phyloP scores from a whole-genome alignment of 37 sponge, comb jelly and placozoan species.

The Beroe forskalii region DNA sequence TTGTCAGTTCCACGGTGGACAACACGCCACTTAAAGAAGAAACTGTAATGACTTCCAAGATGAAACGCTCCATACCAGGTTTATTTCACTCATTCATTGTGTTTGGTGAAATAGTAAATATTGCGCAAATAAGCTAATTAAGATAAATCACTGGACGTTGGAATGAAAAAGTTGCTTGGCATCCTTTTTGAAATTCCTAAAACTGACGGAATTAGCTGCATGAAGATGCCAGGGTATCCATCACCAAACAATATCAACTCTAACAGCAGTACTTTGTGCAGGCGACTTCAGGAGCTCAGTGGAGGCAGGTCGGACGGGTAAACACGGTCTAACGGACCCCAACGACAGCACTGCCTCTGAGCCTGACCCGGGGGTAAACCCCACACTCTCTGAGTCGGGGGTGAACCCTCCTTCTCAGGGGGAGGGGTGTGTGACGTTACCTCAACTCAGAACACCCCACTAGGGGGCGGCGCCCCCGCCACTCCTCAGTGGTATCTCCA shows the following conservation, averaged over 20 bases:
- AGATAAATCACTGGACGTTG: no score
- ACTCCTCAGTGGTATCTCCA: not conserved
- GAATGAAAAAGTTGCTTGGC: no score
- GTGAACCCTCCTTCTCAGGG: not conserved
- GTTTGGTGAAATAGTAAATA: no score
- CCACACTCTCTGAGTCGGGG: not conserved
- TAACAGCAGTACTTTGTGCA: not conserved
- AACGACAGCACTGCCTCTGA: conserved; percentile 20
- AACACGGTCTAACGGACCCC: conserved; percentile 36
- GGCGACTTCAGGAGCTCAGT: conserved; percentile 63
- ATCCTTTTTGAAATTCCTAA: no score
- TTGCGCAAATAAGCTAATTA: no score
- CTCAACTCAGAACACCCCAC: not conserved
- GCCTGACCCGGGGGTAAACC: not conserved
- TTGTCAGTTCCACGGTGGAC: conserved; percentile 32
- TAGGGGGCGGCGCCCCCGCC: not conserved
- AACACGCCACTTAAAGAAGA: not conserved
- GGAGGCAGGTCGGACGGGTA: conserved; percentile 59
- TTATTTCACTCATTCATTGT: no score
- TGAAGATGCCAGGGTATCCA: no score
- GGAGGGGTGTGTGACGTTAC: conserved; percentile 34
- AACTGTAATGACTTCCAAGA: conserved; percentile 41
- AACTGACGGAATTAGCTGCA: no score
- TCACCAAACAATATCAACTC: no score
- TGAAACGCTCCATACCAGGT: conserved; percentile 60